These are phyloP conservation scores for Meiosimyza platycephala DNA, from an alignment of 2,888 invertebrate genomes.

Conservation along the genomic window DNA sequence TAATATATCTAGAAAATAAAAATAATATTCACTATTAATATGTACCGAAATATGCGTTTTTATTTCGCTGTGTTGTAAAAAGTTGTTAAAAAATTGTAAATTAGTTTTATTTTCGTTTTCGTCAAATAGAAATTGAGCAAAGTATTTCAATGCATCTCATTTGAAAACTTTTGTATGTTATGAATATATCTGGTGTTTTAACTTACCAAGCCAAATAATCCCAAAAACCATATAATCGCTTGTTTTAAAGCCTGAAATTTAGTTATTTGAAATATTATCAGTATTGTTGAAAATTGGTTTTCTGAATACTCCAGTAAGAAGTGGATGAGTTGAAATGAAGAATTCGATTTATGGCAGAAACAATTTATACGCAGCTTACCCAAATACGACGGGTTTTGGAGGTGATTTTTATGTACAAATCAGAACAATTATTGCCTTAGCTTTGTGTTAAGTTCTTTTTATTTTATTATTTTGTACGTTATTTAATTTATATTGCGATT, in stretches of 20 bases:
- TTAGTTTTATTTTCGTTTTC: no score
- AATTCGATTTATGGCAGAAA: constrained; percentile 6
- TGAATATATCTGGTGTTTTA: no score
- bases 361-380: constrained; percentile 21
- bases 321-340: constrained; percentile 1
- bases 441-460: no score
- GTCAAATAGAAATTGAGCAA: no score
- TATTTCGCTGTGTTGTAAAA: background rate
- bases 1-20: background rate
- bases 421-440: background rate
- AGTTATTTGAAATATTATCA: constrained; percentile 23
- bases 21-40: background rate
- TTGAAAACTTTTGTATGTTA: no score
- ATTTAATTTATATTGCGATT: no score
- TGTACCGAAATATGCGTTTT: no score
- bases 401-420: background rate
- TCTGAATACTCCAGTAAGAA: background rate
- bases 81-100: constrained; percentile 33
- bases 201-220: constrained; percentile 36
- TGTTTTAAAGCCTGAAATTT: constrained; percentile 41
- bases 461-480: no score
- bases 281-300: background rate
- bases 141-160: no score
- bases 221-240: background rate
- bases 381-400: constrained; percentile 40